Conservation (phyloP, 2,113 vertebrate genomes). For the Pelodiscus sinensis region DNA sequence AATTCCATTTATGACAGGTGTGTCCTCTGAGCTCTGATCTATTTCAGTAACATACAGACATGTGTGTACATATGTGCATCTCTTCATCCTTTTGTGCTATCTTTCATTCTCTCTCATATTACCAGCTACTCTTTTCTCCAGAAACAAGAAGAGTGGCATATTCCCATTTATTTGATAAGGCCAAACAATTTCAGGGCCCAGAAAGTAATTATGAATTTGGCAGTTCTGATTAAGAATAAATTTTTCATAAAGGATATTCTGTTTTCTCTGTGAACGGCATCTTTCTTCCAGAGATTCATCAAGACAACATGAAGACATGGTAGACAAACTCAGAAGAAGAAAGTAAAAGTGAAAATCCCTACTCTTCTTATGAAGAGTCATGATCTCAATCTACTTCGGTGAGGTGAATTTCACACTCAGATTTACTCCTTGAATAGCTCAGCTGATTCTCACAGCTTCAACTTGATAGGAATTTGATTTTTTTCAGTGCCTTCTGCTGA, state of each 20-base stretch:
- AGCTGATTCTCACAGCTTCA: neutral
- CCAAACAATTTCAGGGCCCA: conserved; percentile 56
- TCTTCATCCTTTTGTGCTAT: conserved; percentile 24
- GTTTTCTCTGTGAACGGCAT: conserved; percentile 32
- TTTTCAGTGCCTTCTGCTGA: conserved; percentile 19
- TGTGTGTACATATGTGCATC: neutral
- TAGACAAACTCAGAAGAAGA: neutral
- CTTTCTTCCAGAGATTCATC: conserved; percentile 34
- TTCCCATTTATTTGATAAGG: conserved; percentile 59
- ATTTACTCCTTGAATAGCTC: conserved; percentile 17
- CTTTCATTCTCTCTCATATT: conserved; percentile 25
- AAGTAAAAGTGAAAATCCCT: neutral
- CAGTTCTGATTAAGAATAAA: conserved; percentile 64
- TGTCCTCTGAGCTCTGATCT: conserved; percentile 7
- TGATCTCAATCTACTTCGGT: neutral
- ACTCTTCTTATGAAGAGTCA: neutral
- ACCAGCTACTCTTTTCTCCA: conserved; percentile 32
- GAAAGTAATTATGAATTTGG: conserved; percentile 68
- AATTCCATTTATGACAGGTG: conserved; percentile 32
- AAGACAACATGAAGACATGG: conserved; percentile 15
- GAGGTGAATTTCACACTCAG: neutral
- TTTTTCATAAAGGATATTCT: conserved; percentile 43
- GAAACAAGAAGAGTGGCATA: conserved; percentile 54
- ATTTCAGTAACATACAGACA: neutral
- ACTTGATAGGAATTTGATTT: neutral